These are phyloP conservation scores for Oenanthe melanoleuca DNA, from an alignment of 2,113 vertebrate genomes.

Conservation along the genomic window DNA sequence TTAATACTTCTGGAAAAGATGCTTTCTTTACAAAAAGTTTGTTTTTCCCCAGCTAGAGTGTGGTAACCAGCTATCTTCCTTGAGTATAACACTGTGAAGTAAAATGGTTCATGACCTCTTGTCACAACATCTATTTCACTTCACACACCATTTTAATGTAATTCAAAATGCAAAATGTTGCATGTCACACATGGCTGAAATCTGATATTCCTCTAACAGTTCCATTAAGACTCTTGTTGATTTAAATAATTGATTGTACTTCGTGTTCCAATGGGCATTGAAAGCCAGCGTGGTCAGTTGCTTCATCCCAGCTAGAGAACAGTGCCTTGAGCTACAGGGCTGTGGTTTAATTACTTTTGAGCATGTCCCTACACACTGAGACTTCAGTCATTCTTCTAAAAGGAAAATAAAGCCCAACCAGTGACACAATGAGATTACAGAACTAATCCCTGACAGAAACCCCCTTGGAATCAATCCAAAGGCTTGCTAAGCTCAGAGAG, in stretches of 20 bases:
- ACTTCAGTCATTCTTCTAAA: background rate
- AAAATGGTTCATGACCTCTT: background rate
- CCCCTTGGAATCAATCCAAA: background rate
- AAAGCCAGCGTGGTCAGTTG: background rate
- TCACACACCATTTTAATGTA: background rate
- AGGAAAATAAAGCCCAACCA: background rate
- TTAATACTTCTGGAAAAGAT: background rate
- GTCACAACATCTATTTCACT: background rate
- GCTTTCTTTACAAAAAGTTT: background rate
- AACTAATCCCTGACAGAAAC: background rate
- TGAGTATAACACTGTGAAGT: background rate
- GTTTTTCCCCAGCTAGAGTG: background rate
- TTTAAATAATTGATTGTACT: conserved; percentile 18
- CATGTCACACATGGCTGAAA: background rate
- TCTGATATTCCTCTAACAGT: background rate
- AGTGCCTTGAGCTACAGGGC: background rate
- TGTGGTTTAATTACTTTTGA: background rate
- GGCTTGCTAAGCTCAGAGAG: background rate
- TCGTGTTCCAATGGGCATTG: background rate
- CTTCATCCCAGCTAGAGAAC: background rate
- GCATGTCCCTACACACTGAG: background rate
- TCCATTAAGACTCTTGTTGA: background rate
- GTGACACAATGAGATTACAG: background rate
- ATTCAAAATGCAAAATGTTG: conserved; percentile 8
- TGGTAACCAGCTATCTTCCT: background rate